Percentiles rank a stretch among this genome's conserved stretches.
phyloP scores from a whole-genome alignment of 2,113 vertebrate genomes.

The Marmota monax region DNA sequence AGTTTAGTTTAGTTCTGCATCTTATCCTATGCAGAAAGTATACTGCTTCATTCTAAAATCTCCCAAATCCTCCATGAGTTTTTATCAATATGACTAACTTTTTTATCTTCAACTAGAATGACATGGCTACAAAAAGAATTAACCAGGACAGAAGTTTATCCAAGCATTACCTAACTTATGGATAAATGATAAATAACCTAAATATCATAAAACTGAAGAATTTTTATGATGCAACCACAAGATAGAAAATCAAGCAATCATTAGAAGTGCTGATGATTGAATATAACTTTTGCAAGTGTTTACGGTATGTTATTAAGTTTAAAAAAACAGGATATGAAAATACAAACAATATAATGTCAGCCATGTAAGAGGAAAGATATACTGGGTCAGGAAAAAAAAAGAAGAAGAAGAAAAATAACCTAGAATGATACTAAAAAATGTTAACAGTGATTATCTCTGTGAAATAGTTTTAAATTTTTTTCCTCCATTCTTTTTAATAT shows the following conservation, averaged over 20 bases:
- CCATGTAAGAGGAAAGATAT: slow-evolving; percentile 19
- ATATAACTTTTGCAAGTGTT: slow-evolving; percentile 28
- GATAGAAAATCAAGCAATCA: slow-evolving; percentile 39
- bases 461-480: slow-evolving; percentile 10
- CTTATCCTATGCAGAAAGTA: neutral
- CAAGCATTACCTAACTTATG: neutral
- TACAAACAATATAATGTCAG: slow-evolving; percentile 29
- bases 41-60: neutral
- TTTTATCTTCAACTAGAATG: slow-evolving; percentile 41
- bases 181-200: slow-evolving; percentile 50
- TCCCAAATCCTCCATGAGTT: neutral
- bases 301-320: slow-evolving; percentile 45
- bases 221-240: slow-evolving; percentile 17
- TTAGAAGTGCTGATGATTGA: neutral
- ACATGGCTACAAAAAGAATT: slow-evolving; percentile 37
- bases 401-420: neutral
- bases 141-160: slow-evolving; percentile 44
- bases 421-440: slow-evolving; percentile 17
- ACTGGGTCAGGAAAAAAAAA: neutral
- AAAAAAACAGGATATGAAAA: slow-evolving; percentile 55
- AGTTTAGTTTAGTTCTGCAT: slow-evolving; percentile 29
- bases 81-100: slow-evolving; percentile 47
- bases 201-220: slow-evolving; percentile 15
- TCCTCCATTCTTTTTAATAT: slow-evolving; percentile 41
- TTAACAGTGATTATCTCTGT: slow-evolving; percentile 17